Percentiles rank a stretch among this genome's conserved stretches.
phyloP scores from a whole-genome alignment of 2,888 invertebrate genomes.

The Poecilobothrus nobilitatus region DNA sequence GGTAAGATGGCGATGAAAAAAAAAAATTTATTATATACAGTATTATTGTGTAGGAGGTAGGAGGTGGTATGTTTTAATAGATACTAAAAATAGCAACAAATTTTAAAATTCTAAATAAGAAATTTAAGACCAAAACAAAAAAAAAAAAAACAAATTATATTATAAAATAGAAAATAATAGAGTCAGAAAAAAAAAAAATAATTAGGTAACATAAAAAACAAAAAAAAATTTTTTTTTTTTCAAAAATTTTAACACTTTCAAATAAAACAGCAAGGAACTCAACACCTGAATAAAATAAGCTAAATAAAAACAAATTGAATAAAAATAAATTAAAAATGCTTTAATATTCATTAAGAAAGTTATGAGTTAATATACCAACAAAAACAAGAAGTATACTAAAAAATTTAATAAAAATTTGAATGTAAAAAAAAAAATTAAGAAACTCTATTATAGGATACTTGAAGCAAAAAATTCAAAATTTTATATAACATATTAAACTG shows the following conservation, averaged over 20 bases:
- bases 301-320: neutral
- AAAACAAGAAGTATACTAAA: too few relatives aligned
- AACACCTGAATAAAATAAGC: too few relatives aligned
- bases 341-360: neutral
- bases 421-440: neutral
- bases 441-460: neutral
- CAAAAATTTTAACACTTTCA: neutral
- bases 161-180: neutral
- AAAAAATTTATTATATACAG: too few relatives aligned
- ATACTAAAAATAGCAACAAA: slow-evolving; percentile 1
- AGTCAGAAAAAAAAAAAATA: neutral
- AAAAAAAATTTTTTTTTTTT: too few relatives aligned
- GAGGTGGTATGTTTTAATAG: too few relatives aligned
- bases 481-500: too few relatives aligned
- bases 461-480: too few relatives aligned
- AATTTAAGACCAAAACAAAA: neutral
- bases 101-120: neutral
- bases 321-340: neutral
- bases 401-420: neutral
- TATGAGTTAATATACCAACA: neutral
- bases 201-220: neutral
- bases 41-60: neutral
- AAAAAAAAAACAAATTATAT: neutral
- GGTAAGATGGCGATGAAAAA: too few relatives aligned
- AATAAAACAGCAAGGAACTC: neutral